Base-by-base conservation (phyloP, 2,888 invertebrate species). In the Aelia acuminata region DNA sequence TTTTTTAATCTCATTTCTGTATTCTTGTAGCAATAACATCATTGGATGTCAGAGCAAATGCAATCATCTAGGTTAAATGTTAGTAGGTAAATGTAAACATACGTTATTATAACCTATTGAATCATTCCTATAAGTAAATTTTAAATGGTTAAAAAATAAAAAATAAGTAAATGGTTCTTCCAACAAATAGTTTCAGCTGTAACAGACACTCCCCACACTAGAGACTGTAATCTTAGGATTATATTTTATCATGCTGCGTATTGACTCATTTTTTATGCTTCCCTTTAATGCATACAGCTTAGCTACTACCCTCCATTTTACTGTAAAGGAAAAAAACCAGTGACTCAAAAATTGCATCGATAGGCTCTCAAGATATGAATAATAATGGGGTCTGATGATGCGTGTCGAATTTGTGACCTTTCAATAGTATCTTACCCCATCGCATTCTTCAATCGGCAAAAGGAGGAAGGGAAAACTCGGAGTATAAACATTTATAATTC, bases 391-490 rank as follows among this genome's bases (percentile, higher is more conserved):
- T 1, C 18, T 18, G 31, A 70, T 70, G 31, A 35, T 7, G 31
- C 63, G 63, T 70, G 35, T 70, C 63, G 31, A 70, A 70, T 70
- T 35, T 18, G 18, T 70, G 63, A 70, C 63, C 63, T 70, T 70
- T 70, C 26, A 1, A 18, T 35, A 70, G 63, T 35, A 35, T 35
- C 63, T 3, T 70, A 20, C 20, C 63, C 35, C 63, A 70, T 31
- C 31, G 31, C 63, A 20, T 7, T 35, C 35, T 35, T 18, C 18
- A 70, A 63, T 18, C 63, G 20, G 63, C 26, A 7, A 70, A 35
- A 35, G 5, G 13, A 35, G 20, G 63, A 18, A 70, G 35, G 63
- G 35, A 26, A 70, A 70, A 5, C 31, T 35, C 7, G 1, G 7
- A 1, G 63, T 70, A 35, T 70, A 70, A 70, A 35, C 18, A 3